Conservation (phyloP, 2,888 invertebrate genomes). For the Cheilosia soror region DNA sequence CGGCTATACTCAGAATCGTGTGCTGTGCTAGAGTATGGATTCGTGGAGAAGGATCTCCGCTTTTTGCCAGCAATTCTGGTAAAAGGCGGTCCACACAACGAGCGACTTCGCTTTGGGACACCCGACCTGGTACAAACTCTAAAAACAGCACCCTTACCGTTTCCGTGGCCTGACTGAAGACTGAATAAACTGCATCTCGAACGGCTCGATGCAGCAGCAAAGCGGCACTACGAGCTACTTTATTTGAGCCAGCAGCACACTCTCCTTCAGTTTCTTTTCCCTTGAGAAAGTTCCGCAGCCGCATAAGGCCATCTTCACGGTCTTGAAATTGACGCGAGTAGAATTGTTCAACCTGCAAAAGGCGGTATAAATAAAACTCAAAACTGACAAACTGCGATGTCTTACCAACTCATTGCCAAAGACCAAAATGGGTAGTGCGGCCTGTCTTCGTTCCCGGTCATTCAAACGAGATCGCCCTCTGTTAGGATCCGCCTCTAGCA, state of each 20-base stretch:
- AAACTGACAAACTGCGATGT: neutral
- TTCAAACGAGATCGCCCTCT: conserved; percentile 86
- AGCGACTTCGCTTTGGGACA: conserved; percentile 92
- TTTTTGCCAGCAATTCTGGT: conserved; percentile 92
- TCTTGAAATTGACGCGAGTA: conserved; percentile 95
- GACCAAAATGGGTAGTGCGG: conserved; percentile 94
- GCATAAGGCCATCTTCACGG: conserved; percentile 93
- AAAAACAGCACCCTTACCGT: conserved; percentile 91
- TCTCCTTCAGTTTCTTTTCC: conserved; percentile 78
- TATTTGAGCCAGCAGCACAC: conserved; percentile 85
- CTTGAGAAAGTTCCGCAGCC: conserved; percentile 84
- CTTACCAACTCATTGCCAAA: conserved; percentile 94
- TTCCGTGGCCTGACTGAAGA: conserved; percentile 93
- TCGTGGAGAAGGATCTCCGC: conserved; percentile 94
- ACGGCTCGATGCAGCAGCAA: conserved; percentile 91
- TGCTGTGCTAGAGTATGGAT: conserved; percentile 95
- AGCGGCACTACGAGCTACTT: conserved; percentile 92
- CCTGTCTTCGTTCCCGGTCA: conserved; percentile 92
- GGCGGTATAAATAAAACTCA: neutral
- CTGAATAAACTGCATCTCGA: conserved; percentile 94
- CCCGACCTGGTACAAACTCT: conserved; percentile 93
- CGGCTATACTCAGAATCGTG: conserved; percentile 93
- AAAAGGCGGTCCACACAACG: conserved; percentile 92
- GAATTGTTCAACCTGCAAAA: conserved; percentile 91
- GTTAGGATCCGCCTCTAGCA: conserved; percentile 84